A percentile compares a stretch with the other conserved stretches of the same genome.
These are phyloP conservation scores for Eristalinus sepulchralis DNA, from an alignment of 2,888 invertebrate genomes.

Conservation along the genomic window DNA sequence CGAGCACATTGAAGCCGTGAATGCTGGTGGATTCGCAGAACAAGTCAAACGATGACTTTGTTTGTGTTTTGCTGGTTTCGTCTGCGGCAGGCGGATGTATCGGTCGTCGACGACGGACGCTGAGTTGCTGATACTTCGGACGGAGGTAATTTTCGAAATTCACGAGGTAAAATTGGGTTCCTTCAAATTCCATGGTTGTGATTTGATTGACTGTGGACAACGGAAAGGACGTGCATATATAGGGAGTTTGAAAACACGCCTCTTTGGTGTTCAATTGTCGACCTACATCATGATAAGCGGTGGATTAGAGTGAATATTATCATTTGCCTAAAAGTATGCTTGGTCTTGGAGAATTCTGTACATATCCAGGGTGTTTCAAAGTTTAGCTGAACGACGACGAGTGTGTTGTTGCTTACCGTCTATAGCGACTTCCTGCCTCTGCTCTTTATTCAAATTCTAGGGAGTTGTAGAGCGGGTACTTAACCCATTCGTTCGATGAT, in stretches of 20 bases:
- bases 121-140: slow-evolving; percentile 28
- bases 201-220: background rate
- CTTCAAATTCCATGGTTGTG: slow-evolving; percentile 12
- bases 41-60: slow-evolving; percentile 74
- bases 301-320: background rate
- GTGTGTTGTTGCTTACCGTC: too few species aligned
- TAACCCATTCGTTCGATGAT: too few species aligned
- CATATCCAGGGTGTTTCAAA: background rate
- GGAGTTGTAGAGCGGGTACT: too few species aligned
- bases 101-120: background rate
- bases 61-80: background rate
- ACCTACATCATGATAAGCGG: background rate
- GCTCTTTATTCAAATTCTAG: too few species aligned
- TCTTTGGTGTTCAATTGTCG: slow-evolving; percentile 15
- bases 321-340: background rate
- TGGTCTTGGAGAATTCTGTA: background rate
- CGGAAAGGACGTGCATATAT: background rate
- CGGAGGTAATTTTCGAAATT: slow-evolving; percentile 57
- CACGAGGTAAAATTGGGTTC: slow-evolving; percentile 33
- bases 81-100: background rate
- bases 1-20: slow-evolving; percentile 77
- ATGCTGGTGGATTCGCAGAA: slow-evolving; percentile 78
- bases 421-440: too few species aligned
- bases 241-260: slow-evolving; percentile 1
- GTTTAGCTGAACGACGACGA: background rate